phyloP scores from a whole-genome alignment of 2,797 vertebrate genomes.

The Arrhamphus sclerolepis region DNA sequence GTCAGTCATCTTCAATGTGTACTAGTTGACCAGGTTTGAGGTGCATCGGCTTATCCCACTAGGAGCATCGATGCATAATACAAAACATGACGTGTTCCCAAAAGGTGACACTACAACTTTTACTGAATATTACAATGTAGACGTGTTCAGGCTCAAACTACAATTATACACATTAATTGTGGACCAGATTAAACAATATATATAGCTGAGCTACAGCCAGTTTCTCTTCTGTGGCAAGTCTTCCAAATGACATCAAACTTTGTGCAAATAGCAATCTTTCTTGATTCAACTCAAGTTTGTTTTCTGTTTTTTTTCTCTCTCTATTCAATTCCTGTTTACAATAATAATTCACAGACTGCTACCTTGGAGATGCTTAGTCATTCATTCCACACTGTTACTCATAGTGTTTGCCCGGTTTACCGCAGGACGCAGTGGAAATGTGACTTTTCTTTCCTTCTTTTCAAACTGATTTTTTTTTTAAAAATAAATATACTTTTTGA shows the following conservation, averaged over 20 bases:
- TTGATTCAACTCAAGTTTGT: constrained; percentile 10
- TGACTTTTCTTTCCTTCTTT: constrained; percentile 6
- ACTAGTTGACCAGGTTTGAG: too few relatives aligned
- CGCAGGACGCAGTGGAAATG: constrained; percentile 1
- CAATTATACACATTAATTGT: too few relatives aligned
- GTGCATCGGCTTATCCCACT: too few relatives aligned
- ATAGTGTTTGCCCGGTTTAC: constrained; percentile 18
- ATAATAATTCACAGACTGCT: constrained; percentile 41
- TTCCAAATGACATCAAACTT: neutral
- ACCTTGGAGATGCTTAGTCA: constrained; percentile 51
- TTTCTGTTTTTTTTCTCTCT: constrained; percentile 9
- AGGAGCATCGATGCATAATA: too few relatives aligned
- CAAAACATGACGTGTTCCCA: too few relatives aligned
- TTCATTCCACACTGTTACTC: constrained; percentile 59
- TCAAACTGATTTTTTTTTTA: neutral
- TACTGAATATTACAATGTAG: too few relatives aligned
- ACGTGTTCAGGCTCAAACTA: too few relatives aligned
- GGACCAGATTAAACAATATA: too few relatives aligned
- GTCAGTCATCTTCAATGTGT: too few relatives aligned
- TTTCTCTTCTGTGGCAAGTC: too few relatives aligned
- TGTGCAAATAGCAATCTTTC: constrained; percentile 27
- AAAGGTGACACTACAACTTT: too few relatives aligned
- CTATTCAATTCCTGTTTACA: constrained; percentile 11
- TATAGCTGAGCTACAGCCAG: too few relatives aligned
- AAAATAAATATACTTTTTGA: neutral